Percentiles rank a stretch among this genome's conserved stretches.
phyloP scores from a whole-genome alignment of 2,797 vertebrate genomes.

The Miopithecus talapoin region DNA sequence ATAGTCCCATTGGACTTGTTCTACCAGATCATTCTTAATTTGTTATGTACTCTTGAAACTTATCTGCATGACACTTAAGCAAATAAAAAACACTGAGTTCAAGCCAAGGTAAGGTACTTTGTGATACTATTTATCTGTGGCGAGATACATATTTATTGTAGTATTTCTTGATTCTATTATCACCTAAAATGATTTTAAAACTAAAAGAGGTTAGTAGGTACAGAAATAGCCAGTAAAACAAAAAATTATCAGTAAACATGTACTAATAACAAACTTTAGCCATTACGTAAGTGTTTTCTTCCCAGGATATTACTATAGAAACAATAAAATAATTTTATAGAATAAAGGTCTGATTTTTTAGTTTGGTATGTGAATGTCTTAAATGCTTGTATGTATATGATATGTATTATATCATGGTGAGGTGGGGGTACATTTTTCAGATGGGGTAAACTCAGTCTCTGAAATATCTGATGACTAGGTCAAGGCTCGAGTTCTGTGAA shows the following conservation, averaged over 20 bases:
- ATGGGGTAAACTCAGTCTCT: neutral
- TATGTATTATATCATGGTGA: neutral
- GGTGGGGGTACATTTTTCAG: neutral
- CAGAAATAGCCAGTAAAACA: neutral
- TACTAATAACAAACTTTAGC: neutral
- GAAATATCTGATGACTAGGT: neutral
- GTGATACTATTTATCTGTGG: neutral
- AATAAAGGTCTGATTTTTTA: neutral
- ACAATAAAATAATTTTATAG: neutral
- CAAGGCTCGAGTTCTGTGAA: neutral
- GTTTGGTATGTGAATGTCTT: conserved; percentile 21
- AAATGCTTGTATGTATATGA: neutral
- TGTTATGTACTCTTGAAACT: neutral
- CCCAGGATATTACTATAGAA: neutral
- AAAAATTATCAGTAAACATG: neutral
- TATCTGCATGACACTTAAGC: conserved; percentile 10
- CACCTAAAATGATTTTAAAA: conserved; percentile 9
- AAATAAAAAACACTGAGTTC: neutral
- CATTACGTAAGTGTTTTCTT: conserved; percentile 11
- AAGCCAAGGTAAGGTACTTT: neutral
- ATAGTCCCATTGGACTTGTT: neutral
- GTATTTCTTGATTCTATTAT: neutral
- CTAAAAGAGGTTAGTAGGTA: neutral
- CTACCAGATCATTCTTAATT: neutral
- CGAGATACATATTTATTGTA: neutral